A percentile compares a stretch with the other conserved stretches of the same genome.
phyloP scores from a whole-genome alignment of 2,797 vertebrate species.

The Selene dorsalis region DNA sequence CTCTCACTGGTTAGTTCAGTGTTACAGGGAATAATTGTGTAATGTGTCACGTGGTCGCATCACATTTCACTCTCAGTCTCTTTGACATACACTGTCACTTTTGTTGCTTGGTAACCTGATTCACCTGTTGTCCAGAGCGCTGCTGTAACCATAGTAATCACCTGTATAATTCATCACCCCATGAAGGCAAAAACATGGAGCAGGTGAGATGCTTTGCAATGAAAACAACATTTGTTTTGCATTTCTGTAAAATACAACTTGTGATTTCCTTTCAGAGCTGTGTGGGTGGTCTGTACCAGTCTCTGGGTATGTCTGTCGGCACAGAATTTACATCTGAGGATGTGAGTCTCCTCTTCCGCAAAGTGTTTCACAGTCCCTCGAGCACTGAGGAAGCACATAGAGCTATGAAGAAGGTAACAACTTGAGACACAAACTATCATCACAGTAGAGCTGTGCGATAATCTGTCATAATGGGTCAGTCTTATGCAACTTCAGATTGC shows the following conservation, averaged over 20 bases:
- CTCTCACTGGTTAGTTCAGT: constrained; percentile 19
- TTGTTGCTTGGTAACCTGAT: constrained; percentile 73
- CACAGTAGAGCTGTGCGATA: background rate
- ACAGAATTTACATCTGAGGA: constrained; percentile 72
- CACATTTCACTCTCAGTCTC: constrained; percentile 48
- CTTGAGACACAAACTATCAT: background rate
- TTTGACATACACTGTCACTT: constrained; percentile 64
- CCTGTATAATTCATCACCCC: constrained; percentile 77
- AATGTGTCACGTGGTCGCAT: constrained; percentile 49
- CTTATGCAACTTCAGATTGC: constrained; percentile 63
- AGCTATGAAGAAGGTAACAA: constrained; percentile 79
- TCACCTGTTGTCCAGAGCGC: constrained; percentile 57
- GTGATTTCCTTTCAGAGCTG: constrained; percentile 51
- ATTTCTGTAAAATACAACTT: background rate
- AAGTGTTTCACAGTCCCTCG: constrained; percentile 73
- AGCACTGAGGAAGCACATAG: constrained; percentile 61
- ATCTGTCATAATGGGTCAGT: background rate
- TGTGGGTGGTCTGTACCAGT: constrained; percentile 55
- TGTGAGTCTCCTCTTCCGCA: constrained; percentile 73
- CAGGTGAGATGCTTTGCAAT: constrained; percentile 65
- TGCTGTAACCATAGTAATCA: constrained; percentile 70
- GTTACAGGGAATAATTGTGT: constrained; percentile 20
- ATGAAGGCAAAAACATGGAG: constrained; percentile 72
- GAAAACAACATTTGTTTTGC: constrained; percentile 25
- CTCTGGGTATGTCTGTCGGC: constrained; percentile 68